phyloP scores from a whole-genome alignment of 2,888 invertebrate genomes.

The Sussaba pulchella region DNA sequence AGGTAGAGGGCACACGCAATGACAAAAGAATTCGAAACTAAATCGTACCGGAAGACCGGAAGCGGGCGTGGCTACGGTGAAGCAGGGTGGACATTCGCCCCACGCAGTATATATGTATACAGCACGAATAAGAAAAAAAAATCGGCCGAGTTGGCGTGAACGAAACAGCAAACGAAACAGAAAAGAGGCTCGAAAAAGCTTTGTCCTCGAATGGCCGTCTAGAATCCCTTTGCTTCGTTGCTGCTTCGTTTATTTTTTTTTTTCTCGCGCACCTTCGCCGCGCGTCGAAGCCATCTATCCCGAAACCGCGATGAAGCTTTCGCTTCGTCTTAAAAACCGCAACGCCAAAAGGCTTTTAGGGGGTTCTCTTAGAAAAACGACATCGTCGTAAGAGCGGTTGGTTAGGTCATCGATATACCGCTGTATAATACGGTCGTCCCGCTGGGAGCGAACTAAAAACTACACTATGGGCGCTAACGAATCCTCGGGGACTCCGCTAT shows the following conservation, averaged over 20 bases:
- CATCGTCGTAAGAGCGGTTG: constrained; percentile 63
- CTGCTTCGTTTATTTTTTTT: constrained; percentile 46
- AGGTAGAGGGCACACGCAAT: constrained; percentile 56
- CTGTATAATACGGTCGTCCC: constrained; percentile 65
- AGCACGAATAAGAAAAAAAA: constrained; percentile 27
- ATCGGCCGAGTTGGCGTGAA: neutral
- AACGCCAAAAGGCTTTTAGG: constrained; percentile 79
- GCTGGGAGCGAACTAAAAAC: constrained; percentile 77
- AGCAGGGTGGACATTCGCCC: constrained; percentile 60
- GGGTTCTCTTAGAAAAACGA: constrained; percentile 63
- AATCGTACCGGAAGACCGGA: constrained; percentile 70
- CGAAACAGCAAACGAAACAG: constrained; percentile 37
- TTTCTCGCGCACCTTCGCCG: constrained; percentile 38
- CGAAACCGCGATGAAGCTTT: constrained; percentile 39
- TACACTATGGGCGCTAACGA: constrained; percentile 79
- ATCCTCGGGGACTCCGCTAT: constrained; percentile 75
- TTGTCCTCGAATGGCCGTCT: constrained; percentile 47
- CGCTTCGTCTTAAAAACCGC: constrained; percentile 75
- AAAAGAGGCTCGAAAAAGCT: constrained; percentile 41
- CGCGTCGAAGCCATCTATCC: constrained; percentile 11
- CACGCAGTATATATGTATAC: neutral
- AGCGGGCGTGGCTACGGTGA: constrained; percentile 58
- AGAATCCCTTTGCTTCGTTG: constrained; percentile 58
- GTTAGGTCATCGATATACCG: constrained; percentile 79
- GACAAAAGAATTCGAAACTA: constrained; percentile 57